A percentile compares a stretch with the other conserved stretches of the same genome.
Conservation (phyloP, 92 coral and sea anemone species). For the Galaxea fascicularis region DNA sequence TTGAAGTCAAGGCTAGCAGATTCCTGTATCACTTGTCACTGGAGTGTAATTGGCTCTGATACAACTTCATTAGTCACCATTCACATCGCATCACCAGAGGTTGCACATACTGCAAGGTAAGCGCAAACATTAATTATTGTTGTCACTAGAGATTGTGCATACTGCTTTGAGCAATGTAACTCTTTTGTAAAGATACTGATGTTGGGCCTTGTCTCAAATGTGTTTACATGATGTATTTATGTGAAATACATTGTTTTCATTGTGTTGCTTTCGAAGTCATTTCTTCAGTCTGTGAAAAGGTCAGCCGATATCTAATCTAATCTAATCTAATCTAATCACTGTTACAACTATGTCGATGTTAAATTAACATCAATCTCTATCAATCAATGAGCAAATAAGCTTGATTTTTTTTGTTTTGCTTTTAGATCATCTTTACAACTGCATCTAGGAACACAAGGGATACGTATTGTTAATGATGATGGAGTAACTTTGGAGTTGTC, state of each 20-base stretch:
- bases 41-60: conserved; percentile 84
- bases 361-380: not conserved
- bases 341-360: no score
- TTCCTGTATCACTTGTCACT: conserved; percentile 86
- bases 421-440: conserved; percentile 85
- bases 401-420: not conserved
- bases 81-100: conserved; percentile 81
- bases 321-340: no score
- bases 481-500: conserved; percentile 79
- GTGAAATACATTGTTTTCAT: no score
- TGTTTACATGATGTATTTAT: no score
- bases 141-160: no score
- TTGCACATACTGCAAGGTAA: conserved; percentile 74
- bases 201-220: no score
- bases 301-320: no score
- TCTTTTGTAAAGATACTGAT: no score
- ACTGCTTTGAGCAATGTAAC: no score
- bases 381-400: not conserved
- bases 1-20: conserved; percentile 74
- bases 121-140: not conserved
- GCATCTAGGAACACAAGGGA: conserved; percentile 64
- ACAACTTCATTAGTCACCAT: conserved; percentile 74
- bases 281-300: no score
- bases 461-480: conserved; percentile 70
- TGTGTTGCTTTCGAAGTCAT: no score